These are phyloP conservation scores for Tachina grossa DNA, from an alignment of 2,888 invertebrate genomes.

Conservation along the genomic window DNA sequence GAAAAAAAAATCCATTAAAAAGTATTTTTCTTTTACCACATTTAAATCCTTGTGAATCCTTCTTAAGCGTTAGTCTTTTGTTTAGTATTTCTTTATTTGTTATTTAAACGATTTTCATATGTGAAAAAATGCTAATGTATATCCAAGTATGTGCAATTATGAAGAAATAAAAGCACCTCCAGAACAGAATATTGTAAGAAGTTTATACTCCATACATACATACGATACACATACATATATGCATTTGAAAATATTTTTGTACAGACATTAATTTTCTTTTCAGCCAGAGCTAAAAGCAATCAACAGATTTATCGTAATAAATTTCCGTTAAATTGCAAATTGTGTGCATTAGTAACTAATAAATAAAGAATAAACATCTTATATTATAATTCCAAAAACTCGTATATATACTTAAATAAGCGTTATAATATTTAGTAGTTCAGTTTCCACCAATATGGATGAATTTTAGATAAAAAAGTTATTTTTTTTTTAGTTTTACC, in stretches of 20 bases:
- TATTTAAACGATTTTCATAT: conserved; percentile 47
- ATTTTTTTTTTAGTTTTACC: no score
- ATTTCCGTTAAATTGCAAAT: conserved; percentile 2
- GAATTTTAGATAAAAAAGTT: no score
- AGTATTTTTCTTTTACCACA: conserved; percentile 57
- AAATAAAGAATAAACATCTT: neutral
- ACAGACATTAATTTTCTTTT: neutral
- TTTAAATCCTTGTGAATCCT: conserved; percentile 65
- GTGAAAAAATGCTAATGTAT: conserved; percentile 33
- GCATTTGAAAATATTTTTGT: neutral
- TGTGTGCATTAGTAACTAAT: conserved; percentile 29
- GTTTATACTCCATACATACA: neutral
- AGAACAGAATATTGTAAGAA: neutral
- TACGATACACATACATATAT: neutral
- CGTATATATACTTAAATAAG: no score
- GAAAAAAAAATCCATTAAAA: conserved; percentile 59
- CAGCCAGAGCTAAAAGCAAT: conserved; percentile 27
- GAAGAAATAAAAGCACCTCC: conserved; percentile 36
- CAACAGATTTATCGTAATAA: conserved; percentile 38
- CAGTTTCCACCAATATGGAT: no score
- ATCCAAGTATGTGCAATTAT: conserved; percentile 8
- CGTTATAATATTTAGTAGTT: no score
- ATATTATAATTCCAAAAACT: no score
- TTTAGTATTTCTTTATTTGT: conserved; percentile 39
- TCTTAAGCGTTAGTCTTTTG: conserved; percentile 60